phyloP scores from a whole-genome alignment of 2,113 vertebrate genomes.

The Bombycilla garrulus region DNA sequence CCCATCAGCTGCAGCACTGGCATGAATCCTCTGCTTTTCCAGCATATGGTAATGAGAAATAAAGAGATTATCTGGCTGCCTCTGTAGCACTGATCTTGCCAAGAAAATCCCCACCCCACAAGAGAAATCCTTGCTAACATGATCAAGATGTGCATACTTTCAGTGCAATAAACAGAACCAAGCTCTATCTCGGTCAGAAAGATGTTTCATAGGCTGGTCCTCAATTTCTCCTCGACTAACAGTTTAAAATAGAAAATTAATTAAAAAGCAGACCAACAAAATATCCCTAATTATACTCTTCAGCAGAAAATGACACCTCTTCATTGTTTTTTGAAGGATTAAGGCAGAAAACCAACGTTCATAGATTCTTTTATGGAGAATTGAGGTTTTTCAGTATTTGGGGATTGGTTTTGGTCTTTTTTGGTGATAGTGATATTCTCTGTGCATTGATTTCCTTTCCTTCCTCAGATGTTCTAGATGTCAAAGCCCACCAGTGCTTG shows the following conservation, averaged over 20 bases:
- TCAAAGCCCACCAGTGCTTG: conserved; percentile 6
- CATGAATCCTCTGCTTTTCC: neutral
- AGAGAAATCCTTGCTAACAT: neutral
- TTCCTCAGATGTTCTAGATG: conserved; percentile 3
- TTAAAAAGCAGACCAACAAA: neutral
- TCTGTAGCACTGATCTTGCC: conserved; percentile 9
- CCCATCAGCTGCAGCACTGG: neutral
- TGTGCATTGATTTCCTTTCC: neutral
- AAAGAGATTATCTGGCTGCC: conserved; percentile 45
- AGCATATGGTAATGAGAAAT: conserved; percentile 60
- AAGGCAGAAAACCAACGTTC: neutral
- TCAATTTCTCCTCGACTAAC: neutral
- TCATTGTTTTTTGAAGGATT: neutral
- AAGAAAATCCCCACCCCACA: conserved; percentile 47
- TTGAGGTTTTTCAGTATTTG: neutral
- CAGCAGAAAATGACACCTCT: neutral
- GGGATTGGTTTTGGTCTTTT: neutral
- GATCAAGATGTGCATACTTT: conserved; percentile 29
- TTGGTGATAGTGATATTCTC: neutral
- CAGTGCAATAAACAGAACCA: neutral
- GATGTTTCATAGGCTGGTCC: neutral
- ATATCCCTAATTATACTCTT: neutral
- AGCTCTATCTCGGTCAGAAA: neutral
- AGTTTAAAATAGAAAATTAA: neutral
- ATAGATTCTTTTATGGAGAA: neutral